Conservation (phyloP, 2,113 vertebrate genomes). For the Onychorhynchus coronatus region DNA sequence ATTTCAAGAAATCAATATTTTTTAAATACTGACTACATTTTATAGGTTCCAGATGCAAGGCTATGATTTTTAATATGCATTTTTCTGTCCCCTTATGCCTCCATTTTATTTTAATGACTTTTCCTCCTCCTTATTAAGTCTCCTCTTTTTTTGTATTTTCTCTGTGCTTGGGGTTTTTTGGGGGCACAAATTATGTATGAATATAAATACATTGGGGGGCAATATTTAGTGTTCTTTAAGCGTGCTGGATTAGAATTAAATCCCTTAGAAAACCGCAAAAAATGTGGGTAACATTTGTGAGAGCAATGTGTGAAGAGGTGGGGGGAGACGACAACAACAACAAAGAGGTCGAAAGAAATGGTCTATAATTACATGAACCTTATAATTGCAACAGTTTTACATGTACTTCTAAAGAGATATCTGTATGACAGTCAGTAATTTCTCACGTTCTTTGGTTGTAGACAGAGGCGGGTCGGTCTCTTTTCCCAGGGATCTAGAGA, state of each 20-base stretch:
- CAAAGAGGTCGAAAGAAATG: not conserved
- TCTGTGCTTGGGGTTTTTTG: rapidly evolving
- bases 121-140: not conserved
- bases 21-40: not conserved
- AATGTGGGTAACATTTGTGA: not conserved
- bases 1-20: not conserved
- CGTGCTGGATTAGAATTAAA: not conserved
- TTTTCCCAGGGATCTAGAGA: not conserved
- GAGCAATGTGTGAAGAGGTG: not conserved
- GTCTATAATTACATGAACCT: not conserved
- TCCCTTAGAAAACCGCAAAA: not conserved
- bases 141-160: not conserved
- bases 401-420: not conserved
- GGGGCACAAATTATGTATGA: not conserved
- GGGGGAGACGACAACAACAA: not conserved
- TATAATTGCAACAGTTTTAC: not conserved
- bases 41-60: not conserved
- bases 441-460: not conserved
- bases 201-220: not conserved
- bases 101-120: not conserved
- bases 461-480: not conserved
- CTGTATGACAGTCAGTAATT: not conserved
- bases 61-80: not conserved
- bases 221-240: not conserved
- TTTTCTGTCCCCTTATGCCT: not conserved